Evolutionary conservation across 2,888 invertebrate genomes (phyloP).

Genomic region (Busseola fusca): DNA sequence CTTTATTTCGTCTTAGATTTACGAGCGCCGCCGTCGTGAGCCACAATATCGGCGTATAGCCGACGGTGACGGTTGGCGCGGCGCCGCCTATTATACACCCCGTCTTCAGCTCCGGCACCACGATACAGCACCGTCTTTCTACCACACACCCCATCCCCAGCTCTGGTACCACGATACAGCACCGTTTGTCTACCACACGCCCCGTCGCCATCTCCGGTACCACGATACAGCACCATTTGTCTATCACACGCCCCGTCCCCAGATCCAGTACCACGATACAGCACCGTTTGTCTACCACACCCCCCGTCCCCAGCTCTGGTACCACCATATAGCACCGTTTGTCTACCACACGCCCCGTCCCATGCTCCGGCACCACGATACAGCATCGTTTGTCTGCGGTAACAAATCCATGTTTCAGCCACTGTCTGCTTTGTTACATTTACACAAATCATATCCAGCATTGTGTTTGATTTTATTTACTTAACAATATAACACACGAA

Average conservation of each 20-base stretch:
- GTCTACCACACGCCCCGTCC: background rate
- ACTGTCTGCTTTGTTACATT: background rate
- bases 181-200: background rate
- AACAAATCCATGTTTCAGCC: background rate
- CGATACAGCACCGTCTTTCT: conserved; percentile 5
- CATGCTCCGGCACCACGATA: background rate
- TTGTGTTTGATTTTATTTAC: background rate
- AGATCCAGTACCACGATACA: background rate
- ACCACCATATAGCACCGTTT: too few species aligned
- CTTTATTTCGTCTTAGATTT: conserved; percentile 45
- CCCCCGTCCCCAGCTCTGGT: too few species aligned
- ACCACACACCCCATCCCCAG: too few species aligned
- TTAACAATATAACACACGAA: conserved; percentile 8
- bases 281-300: background rate
- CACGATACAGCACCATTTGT: too few species aligned
- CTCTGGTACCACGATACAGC: too few species aligned
- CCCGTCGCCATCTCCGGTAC: background rate
- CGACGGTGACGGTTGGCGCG: conserved; percentile 31
- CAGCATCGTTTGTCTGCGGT: conserved; percentile 7
- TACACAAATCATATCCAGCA: conserved; percentile 3
- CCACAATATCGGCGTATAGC: conserved; percentile 34
- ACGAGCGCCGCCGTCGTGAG: conserved; percentile 32
- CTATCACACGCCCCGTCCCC: too few species aligned
- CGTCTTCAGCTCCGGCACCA: background rate
- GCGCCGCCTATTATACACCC: background rate